Percentiles rank a stretch among this genome's conserved stretches.
phyloP scores from a whole-genome alignment of 2,113 vertebrate genomes.

The Petrocephalus zakoni region DNA sequence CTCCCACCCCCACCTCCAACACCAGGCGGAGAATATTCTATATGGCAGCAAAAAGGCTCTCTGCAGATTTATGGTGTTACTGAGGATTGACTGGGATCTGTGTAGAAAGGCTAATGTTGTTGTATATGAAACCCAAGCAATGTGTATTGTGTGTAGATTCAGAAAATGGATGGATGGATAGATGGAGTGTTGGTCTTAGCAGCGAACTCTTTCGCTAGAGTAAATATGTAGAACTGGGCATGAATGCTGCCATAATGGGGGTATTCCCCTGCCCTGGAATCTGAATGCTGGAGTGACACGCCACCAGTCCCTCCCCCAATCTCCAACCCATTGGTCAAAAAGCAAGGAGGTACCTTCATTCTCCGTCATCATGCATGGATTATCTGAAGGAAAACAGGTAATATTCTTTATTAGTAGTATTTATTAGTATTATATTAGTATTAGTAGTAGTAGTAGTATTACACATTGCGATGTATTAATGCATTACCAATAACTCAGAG shows the following conservation, averaged over 20 bases:
- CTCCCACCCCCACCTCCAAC: neutral
- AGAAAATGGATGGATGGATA: too few relatives aligned
- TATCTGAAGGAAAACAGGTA: too few relatives aligned
- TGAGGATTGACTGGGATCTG: neutral
- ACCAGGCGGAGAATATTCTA: neutral
- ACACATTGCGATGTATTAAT: too few relatives aligned
- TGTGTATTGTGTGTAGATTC: neutral
- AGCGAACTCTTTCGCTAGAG: neutral
- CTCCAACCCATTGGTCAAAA: neutral
- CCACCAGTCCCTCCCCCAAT: neutral
- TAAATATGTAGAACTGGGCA: neutral
- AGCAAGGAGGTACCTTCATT: too few relatives aligned
- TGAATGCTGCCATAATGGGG: neutral
- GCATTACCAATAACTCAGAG: too few relatives aligned
- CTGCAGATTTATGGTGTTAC: neutral
- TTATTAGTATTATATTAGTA: too few relatives aligned
- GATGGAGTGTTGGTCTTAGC: neutral
- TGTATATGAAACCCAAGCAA: neutral
- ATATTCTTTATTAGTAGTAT: too few relatives aligned
- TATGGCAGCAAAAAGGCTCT: neutral
- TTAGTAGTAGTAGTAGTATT: too few relatives aligned
- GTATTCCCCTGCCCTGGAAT: neutral
- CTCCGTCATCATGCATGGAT: too few relatives aligned
- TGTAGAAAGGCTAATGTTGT: neutral
- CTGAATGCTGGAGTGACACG: neutral